phyloP scores from a whole-genome alignment of 2,797 vertebrate genomes.

The Nasua narica region DNA sequence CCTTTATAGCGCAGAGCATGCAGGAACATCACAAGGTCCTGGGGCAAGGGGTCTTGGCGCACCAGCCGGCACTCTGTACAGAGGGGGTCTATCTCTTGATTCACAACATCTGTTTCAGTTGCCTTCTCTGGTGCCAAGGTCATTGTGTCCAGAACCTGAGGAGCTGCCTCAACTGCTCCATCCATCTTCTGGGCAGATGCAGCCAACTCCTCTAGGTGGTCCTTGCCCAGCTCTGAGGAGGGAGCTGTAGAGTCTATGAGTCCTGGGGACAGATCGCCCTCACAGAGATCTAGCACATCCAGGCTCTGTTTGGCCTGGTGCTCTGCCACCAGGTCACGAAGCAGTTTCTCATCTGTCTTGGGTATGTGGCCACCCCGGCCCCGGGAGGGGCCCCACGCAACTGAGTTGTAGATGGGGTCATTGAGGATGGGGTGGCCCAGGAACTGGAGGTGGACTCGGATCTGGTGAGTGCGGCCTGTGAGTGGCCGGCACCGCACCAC shows the following conservation, averaged over 20 bases:
- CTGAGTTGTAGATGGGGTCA: slow-evolving; percentile 95
- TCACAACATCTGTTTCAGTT: neutral
- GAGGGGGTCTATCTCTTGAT: slow-evolving; percentile 85
- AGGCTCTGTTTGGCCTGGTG: slow-evolving; percentile 91
- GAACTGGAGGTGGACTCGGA: slow-evolving; percentile 97
- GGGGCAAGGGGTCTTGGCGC: slow-evolving; percentile 90
- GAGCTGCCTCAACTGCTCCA: neutral
- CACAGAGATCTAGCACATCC: slow-evolving; percentile 85
- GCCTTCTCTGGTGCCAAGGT: neutral
- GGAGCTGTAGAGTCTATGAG: slow-evolving; percentile 43
- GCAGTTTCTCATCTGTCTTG: slow-evolving; percentile 91
- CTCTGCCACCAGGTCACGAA: slow-evolving; percentile 91
- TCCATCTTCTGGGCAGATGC: neutral
- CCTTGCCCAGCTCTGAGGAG: slow-evolving; percentile 27
- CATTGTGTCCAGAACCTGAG: neutral
- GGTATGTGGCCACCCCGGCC: slow-evolving; percentile 90
- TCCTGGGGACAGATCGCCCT: slow-evolving; percentile 77
- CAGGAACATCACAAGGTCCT: slow-evolving; percentile 96
- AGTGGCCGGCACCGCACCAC: slow-evolving; percentile 92
- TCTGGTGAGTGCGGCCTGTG: slow-evolving; percentile 98
- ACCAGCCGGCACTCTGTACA: slow-evolving; percentile 91
- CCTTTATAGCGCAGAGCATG: slow-evolving; percentile 96
- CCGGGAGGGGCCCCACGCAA: slow-evolving; percentile 91
- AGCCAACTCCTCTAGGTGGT: neutral
- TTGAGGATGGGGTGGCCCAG: slow-evolving; percentile 95